A percentile compares a stretch with the other conserved stretches of the same genome.
phyloP scores from a whole-genome alignment of 2,888 invertebrate species.

The Ypsolopha scabrella region DNA sequence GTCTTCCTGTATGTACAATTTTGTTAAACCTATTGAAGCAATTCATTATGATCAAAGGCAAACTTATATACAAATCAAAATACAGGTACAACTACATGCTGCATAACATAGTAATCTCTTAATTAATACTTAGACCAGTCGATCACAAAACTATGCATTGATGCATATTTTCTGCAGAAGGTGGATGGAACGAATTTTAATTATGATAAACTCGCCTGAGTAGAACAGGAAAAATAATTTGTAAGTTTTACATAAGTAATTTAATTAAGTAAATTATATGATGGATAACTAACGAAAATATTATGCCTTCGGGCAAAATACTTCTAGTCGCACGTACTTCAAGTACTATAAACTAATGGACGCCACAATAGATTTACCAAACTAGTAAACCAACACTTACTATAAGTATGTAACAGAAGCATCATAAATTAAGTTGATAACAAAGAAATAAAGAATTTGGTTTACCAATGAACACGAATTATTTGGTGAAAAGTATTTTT shows the following conservation, averaged over 20 bases:
- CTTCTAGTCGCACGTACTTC: too few relatives aligned
- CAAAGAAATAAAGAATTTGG: constrained; percentile 15
- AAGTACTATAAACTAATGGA: constrained; percentile 3
- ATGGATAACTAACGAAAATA: too few relatives aligned
- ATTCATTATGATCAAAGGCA: neutral
- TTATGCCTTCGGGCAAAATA: too few relatives aligned
- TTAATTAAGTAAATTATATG: too few relatives aligned
- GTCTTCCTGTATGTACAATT: neutral
- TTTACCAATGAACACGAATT: constrained; percentile 34
- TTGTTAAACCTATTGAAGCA: neutral
- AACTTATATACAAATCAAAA: neutral
- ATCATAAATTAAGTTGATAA: constrained; percentile 7
- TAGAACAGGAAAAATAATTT: too few relatives aligned
- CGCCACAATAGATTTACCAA: constrained; percentile 3
- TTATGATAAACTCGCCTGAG: too few relatives aligned
- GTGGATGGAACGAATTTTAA: too few relatives aligned
- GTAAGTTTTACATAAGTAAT: too few relatives aligned
- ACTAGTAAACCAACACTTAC: neutral
- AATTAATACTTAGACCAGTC: neutral
- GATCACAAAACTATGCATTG: too few relatives aligned
- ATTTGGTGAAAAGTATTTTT: constrained; percentile 24
- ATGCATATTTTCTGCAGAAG: too few relatives aligned
- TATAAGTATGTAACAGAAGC: constrained; percentile 1
- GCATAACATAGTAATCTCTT: constrained; percentile 1
- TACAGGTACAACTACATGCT: constrained; percentile 3